A percentile compares a stretch with the other conserved stretches of the same genome.
phyloP scores from a whole-genome alignment of 2,888 invertebrate species.

The Notocelia uddmanniana region DNA sequence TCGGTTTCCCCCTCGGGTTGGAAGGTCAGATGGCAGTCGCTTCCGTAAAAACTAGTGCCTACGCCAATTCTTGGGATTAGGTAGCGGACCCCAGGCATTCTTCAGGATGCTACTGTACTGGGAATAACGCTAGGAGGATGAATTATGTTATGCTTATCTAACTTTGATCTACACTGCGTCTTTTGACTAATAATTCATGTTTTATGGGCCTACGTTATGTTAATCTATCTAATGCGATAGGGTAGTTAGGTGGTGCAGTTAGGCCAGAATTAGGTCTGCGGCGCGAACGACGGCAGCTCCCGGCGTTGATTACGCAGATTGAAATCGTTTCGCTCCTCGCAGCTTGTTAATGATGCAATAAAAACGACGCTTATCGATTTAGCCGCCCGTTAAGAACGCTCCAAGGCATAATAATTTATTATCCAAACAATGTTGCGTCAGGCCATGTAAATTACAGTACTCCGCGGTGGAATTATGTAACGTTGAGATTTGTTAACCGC shows the following conservation, averaged over 20 bases:
- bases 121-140: too few species aligned
- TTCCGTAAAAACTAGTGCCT: too few species aligned
- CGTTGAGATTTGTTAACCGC: conserved; percentile 78
- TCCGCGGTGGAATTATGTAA: conserved; percentile 73
- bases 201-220: neutral
- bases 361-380: conserved; percentile 83
- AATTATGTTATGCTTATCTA: neutral
- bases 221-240: neutral
- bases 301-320: conserved; percentile 81
- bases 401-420: conserved; percentile 80
- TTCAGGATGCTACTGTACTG: too few species aligned
- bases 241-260: conserved; percentile 6
- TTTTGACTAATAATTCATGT: neutral
- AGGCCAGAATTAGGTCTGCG: conserved; percentile 63
- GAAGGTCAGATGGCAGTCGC: too few species aligned
- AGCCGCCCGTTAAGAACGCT: conserved; percentile 78
- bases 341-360: conserved; percentile 83
- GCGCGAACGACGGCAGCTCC: conserved; percentile 61
- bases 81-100: too few species aligned
- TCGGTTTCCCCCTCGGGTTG: too few species aligned
- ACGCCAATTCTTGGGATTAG: too few species aligned
- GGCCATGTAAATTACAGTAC: conserved; percentile 76
- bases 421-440: conserved; percentile 79
- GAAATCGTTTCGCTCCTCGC: conserved; percentile 77
- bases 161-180: neutral